Conservation (phyloP, 2,888 invertebrate genomes). For the Abscondita cerata region DNA sequence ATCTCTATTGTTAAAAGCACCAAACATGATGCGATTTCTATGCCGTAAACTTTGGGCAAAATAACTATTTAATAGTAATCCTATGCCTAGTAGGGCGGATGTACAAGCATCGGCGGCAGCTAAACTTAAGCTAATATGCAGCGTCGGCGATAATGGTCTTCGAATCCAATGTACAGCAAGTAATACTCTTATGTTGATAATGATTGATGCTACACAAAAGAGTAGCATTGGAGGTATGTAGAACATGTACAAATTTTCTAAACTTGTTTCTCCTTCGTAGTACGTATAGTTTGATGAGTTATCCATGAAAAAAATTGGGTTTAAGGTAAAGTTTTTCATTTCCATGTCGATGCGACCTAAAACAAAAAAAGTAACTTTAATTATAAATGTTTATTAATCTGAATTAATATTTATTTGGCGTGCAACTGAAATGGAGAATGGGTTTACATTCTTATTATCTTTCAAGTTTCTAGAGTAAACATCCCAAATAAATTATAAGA, state of each 20-base stretch:
- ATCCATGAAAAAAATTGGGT: constrained; percentile 2
- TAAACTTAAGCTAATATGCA: constrained; percentile 66
- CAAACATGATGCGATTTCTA: constrained; percentile 37
- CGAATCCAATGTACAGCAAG: constrained; percentile 64
- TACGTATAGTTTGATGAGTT: constrained; percentile 18
- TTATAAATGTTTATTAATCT: background rate
- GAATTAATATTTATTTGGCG: background rate
- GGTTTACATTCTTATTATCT: background rate
- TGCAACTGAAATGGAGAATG: too few relatives aligned
- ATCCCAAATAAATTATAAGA: too few relatives aligned
- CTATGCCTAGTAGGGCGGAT: constrained; percentile 61
- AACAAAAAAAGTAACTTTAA: background rate
- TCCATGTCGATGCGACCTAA: background rate
- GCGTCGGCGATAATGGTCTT: constrained; percentile 63
- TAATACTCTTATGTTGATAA: constrained; percentile 64
- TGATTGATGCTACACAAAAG: constrained; percentile 62
- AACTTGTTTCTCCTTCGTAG: constrained; percentile 6
- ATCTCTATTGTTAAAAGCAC: constrained; percentile 54
- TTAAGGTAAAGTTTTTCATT: constrained; percentile 13
- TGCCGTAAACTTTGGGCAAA: constrained; percentile 55
- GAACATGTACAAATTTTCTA: constrained; percentile 39
- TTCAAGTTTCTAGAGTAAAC: too few relatives aligned
- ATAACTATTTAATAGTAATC: constrained; percentile 63
- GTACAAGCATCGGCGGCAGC: constrained; percentile 67
- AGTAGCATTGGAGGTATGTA: constrained; percentile 56